Base-by-base conservation (phyloP, 2,888 invertebrate genomes). In the Acleris laterana region DNA sequence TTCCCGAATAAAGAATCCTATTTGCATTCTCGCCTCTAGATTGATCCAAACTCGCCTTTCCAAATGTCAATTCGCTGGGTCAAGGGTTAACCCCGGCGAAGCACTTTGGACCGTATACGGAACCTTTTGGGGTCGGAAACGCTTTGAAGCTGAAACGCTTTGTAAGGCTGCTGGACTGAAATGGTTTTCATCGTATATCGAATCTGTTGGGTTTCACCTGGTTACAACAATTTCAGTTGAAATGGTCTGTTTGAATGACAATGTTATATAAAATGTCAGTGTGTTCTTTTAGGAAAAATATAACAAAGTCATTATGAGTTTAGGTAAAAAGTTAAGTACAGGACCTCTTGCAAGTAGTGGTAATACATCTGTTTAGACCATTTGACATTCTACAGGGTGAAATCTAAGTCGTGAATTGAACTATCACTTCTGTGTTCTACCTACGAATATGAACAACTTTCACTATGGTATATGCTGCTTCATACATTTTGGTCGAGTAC, bases 21-120 rank as follows among this genome's bases (percentile, higher is more conserved):
- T 89, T 89, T 88, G 87, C 87, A 88, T 89, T 86, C 82, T 80
- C 77, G 79, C 81, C 80, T 65, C 66, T 83, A 79, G 82, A 83
- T 84, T 84, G 88, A 85, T 88, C 84, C 79, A 81, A 82, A 82
- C 83, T 84, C 76, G 77, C 75, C 76, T 78, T 80, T 77, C 76
- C 69, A 74, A 81, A 80, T 83, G 83, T 81, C 83, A 84, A 85
- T 82, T 84, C 77, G 76, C 70, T 73, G 78, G 83, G 87, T 86
- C 85, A 85, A 85, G 82, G 72, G 76, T 65, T 61, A 65, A 17
- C 50, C 65, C 6, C 42, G 3, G 19, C 53, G 42, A 17, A 56
- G 20, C 17, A 56, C 28, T 50, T 7, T 56, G 5, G 17, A 44
- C 56, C 50, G 50, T 65, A 50, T 6, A 3, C 9, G n/a, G 13